These are phyloP conservation scores for Gnathonemus longibarbis DNA, from an alignment of 2,113 vertebrate species.

Conservation along the genomic window DNA sequence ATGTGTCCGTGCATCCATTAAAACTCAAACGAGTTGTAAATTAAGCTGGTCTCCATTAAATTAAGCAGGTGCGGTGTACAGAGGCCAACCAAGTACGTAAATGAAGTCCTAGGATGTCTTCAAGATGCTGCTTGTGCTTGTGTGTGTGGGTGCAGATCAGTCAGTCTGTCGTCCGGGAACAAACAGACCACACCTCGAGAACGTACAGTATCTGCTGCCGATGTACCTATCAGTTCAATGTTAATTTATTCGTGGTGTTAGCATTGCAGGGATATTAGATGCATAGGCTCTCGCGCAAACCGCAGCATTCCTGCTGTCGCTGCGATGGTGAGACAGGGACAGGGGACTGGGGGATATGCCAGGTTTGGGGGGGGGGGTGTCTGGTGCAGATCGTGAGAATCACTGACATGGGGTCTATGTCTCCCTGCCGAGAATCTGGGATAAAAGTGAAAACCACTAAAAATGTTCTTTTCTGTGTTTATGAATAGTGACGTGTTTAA, in stretches of 20 bases:
- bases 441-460: background rate
- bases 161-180: background rate
- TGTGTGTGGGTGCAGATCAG: background rate
- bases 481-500: background rate
- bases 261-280: background rate
- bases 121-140: background rate
- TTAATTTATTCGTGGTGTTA: background rate
- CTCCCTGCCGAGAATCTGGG: background rate
- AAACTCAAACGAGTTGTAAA: conserved; percentile 32
- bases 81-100: background rate
- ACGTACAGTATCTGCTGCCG: background rate
- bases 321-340: background rate
- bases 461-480: background rate
- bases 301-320: background rate
- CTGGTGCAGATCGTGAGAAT: background rate
- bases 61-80: background rate
- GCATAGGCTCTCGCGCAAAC: background rate
- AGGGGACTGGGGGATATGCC: background rate
- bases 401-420: background rate
- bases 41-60: conserved; percentile 35
- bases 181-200: background rate
- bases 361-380: background rate
- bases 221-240: background rate
- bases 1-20: conserved; percentile 29
- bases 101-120: background rate